phyloP scores from a whole-genome alignment of 2,113 vertebrate genomes.

The Butorides virescens region DNA sequence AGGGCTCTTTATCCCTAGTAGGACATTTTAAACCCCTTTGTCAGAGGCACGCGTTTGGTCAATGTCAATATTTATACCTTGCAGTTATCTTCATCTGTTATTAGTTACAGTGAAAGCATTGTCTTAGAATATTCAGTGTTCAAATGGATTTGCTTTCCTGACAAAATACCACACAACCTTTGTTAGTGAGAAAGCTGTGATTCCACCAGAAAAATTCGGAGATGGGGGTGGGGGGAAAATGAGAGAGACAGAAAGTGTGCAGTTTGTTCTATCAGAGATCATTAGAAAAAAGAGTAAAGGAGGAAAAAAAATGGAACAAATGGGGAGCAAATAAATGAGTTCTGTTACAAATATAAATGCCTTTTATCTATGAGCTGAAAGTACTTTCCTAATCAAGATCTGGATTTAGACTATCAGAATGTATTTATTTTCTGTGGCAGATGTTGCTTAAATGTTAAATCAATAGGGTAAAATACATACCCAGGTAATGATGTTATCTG shows the following conservation, averaged over 20 bases:
- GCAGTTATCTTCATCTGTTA: background rate
- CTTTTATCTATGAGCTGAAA: background rate
- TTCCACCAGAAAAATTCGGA: background rate
- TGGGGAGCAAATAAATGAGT: background rate
- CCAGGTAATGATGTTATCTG: background rate
- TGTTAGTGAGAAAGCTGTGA: background rate
- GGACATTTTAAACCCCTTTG: background rate
- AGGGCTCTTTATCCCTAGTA: background rate
- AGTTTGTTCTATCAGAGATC: background rate
- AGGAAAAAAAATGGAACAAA: background rate
- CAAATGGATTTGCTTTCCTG: background rate
- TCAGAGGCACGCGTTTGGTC: background rate
- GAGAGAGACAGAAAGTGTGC: background rate
- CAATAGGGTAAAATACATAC: background rate
- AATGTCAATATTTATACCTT: background rate
- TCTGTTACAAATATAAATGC: background rate
- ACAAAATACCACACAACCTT: background rate
- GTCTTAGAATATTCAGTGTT: background rate
- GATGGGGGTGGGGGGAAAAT: fast-evolving
- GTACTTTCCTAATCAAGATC: background rate
- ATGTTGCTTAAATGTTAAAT: background rate
- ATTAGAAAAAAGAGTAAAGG: background rate
- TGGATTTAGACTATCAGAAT: background rate
- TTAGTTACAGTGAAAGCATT: background rate
- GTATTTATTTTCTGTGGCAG: slow-evolving; percentile 2